phyloP scores from a whole-genome alignment of 2,797 vertebrate species.

The Paratrypauchen microcephalus region DNA sequence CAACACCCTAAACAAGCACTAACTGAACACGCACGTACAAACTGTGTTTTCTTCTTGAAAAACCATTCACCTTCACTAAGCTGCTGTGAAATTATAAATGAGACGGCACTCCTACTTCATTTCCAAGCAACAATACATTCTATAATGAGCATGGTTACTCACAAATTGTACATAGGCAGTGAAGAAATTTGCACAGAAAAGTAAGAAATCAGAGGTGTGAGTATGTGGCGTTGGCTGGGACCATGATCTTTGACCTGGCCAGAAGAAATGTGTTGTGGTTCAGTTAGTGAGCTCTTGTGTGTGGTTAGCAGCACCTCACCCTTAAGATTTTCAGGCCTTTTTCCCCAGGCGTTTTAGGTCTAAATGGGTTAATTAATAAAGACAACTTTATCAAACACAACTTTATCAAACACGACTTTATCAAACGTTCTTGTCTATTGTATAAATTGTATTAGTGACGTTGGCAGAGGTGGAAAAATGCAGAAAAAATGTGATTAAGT shows the following conservation, averaged over 20 bases:
- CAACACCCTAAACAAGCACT: slow-evolving; percentile 41
- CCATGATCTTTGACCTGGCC: slow-evolving; percentile 41
- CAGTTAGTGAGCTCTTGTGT: slow-evolving; percentile 31
- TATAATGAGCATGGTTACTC: slow-evolving; percentile 48
- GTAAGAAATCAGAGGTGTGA: slow-evolving; percentile 39
- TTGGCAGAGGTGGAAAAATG: no score
- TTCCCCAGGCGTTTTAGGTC: no score
- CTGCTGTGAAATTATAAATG: slow-evolving; percentile 41
- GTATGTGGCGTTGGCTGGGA: slow-evolving; percentile 35
- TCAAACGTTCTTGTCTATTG: no score
- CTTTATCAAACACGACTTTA: no score
- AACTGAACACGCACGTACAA: slow-evolving; percentile 46
- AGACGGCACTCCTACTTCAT: slow-evolving; percentile 41
- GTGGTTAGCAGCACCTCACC: slow-evolving; percentile 37
- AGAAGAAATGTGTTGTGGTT: slow-evolving; percentile 42
- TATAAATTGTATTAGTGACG: no score
- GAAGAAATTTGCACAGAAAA: slow-evolving; percentile 33
- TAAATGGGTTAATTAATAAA: no score
- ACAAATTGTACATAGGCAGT: slow-evolving; percentile 44
- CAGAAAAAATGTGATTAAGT: no score
- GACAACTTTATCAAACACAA: no score
- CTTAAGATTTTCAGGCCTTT: no score
- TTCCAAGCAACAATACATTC: slow-evolving; percentile 58
- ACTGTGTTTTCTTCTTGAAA: slow-evolving; percentile 32
- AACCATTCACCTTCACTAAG: slow-evolving; percentile 32